These are phyloP conservation scores for Notothenia coriiceps DNA, from an alignment of 2,113 vertebrate genomes.

Conservation along the genomic window DNA sequence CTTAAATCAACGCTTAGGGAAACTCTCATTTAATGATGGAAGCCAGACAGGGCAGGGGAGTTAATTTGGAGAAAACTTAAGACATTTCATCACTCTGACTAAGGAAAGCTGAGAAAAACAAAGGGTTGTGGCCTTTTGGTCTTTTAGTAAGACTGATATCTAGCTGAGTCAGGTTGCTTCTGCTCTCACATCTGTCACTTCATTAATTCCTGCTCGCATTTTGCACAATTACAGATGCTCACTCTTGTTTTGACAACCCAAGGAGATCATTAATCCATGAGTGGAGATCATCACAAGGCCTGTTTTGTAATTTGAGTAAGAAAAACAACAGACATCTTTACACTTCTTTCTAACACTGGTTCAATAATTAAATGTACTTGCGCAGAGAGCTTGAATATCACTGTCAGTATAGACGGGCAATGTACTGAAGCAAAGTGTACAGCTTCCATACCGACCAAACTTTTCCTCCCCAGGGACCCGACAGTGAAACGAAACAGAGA, in stretches of 20 bases:
- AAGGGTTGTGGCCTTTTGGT: not conserved
- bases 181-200: slow-evolving; percentile 34
- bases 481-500: slow-evolving; percentile 62
- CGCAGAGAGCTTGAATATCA: slow-evolving; percentile 29
- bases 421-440: slow-evolving; percentile 21
- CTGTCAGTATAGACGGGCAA: slow-evolving; percentile 49
- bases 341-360: slow-evolving; percentile 5
- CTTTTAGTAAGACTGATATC: not conserved
- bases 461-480: slow-evolving; percentile 56
- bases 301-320: slow-evolving; percentile 25
- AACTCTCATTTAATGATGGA: not conserved
- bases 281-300: not conserved
- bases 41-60: not conserved
- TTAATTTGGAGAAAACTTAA: not conserved
- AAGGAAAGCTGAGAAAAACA: not conserved
- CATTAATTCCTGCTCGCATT: slow-evolving; percentile 14
- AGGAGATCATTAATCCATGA: slow-evolving; percentile 5
- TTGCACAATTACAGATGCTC: slow-evolving; percentile 12
- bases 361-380: not conserved
- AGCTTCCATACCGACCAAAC: slow-evolving; percentile 56
- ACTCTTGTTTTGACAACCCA: not conserved
- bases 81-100: not conserved
- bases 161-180: slow-evolving; percentile 12
- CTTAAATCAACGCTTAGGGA: not conserved
- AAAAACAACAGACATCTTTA: slow-evolving; percentile 48